These are phyloP conservation scores for Tenthredo mesomela DNA, from an alignment of 2,888 invertebrate species.

Conservation along the genomic window DNA sequence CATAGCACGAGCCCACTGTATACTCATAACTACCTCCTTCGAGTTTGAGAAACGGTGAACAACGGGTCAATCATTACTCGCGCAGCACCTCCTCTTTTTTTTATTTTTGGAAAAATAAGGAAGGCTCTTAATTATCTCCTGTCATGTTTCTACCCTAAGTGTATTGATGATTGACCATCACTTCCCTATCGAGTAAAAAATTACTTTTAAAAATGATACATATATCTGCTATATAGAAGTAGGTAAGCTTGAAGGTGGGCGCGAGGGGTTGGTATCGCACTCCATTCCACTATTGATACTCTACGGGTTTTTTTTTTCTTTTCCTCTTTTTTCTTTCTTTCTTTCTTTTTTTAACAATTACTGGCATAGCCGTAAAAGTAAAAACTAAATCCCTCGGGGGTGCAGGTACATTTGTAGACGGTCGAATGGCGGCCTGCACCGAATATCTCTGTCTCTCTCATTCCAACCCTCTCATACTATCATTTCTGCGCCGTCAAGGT, in stretches of 20 bases:
- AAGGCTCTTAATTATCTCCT: background rate
- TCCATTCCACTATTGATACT: background rate
- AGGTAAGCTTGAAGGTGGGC: background rate
- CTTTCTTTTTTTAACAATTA: background rate
- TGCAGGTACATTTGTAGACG: slow-evolving; percentile 13
- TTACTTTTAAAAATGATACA: background rate
- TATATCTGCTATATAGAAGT: background rate
- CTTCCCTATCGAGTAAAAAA: background rate
- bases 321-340: background rate
- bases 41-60: background rate
- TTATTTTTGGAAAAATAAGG: background rate
- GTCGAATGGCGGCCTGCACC: slow-evolving; percentile 5
- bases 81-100: background rate
- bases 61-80: background rate
- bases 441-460: slow-evolving; percentile 44
- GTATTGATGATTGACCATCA: background rate
- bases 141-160: background rate
- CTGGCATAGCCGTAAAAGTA: background rate
- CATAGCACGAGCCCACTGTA: background rate
- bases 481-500: slow-evolving; percentile 47
- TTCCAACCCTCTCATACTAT: slow-evolving; percentile 15
- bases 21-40: background rate
- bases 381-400: background rate
- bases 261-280: background rate
- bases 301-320: background rate